These are phyloP conservation scores for Dryobota labecula DNA, from an alignment of 2,888 invertebrate genomes.

Conservation along the genomic window DNA sequence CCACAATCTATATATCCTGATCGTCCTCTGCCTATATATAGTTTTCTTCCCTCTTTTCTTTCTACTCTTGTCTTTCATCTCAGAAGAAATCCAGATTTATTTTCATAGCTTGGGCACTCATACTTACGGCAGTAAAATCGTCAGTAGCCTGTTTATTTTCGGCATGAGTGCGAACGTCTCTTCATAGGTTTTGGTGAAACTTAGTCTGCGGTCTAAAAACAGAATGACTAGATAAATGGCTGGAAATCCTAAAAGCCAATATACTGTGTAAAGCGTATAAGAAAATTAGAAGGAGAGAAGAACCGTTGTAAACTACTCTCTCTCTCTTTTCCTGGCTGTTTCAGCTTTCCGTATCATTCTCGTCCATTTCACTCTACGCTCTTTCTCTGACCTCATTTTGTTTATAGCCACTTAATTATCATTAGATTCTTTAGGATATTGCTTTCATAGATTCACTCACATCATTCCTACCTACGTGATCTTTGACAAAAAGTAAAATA, in stretches of 20 bases:
- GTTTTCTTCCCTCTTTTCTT: no score
- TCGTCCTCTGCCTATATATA: no score
- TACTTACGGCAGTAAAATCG: constrained; percentile 17
- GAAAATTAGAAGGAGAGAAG: not conserved
- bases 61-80: not conserved
- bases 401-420: not conserved
- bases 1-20: not conserved
- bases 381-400: constrained; percentile 4
- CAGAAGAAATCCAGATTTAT: constrained; percentile 4
- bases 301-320: not conserved
- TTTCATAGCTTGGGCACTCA: not conserved
- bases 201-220: not conserved
- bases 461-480: constrained; percentile 37
- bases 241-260: not conserved
- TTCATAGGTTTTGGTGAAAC: constrained; percentile 3
- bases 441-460: constrained; percentile 1
- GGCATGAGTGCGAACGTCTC: constrained; percentile 1
- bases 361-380: not conserved
- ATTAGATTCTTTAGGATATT: not conserved
- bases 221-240: not conserved
- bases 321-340: not conserved
- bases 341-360: not conserved
- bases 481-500: constrained; percentile 20
- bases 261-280: not conserved
- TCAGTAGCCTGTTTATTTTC: constrained; percentile 26